A percentile compares a stretch with the other conserved stretches of the same genome.
Conservation (phyloP, 2,888 invertebrate genomes). For the Polyploca ridens region DNA sequence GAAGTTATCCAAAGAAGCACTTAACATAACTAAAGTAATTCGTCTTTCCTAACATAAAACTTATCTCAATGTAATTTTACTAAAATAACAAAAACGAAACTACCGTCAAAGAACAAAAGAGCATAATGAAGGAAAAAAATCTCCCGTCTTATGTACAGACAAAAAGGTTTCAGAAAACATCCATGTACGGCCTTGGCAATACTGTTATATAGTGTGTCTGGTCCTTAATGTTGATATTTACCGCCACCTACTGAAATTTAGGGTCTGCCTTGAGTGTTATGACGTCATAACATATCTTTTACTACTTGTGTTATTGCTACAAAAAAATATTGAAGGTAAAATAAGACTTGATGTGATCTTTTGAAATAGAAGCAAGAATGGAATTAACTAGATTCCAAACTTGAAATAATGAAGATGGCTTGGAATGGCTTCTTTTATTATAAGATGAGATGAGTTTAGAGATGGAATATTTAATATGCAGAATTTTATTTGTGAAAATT, state of each 20-base stretch:
- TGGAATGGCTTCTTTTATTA: not conserved
- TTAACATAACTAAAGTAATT: not conserved
- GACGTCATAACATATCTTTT: conserved; percentile 6
- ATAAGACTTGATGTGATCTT: not conserved
- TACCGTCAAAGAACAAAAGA: conserved; percentile 4
- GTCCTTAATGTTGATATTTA: conserved; percentile 6
- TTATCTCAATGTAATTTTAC: conserved; percentile 2
- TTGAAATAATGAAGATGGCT: not conserved
- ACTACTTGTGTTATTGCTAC: conserved; percentile 7
- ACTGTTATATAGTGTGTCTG: conserved; percentile 8
- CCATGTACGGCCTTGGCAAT: not conserved
- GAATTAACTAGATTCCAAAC: not conserved
- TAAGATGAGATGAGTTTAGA: not conserved
- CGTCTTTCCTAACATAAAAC: conserved; percentile 3
- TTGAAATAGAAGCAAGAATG: not conserved
- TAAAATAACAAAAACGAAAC: conserved; percentile 3
- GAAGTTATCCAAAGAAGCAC: not conserved
- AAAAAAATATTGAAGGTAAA: not conserved
- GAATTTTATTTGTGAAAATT: not conserved
- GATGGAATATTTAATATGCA: no score
- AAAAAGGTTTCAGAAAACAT: not conserved
- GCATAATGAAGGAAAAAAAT: not conserved
- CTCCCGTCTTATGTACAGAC: not conserved
- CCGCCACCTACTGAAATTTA: conserved; percentile 9
- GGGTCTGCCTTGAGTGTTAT: conserved; percentile 6